These are phyloP conservation scores for Acanthis flammea DNA, from an alignment of 2,797 vertebrate genomes.

Conservation along the genomic window DNA sequence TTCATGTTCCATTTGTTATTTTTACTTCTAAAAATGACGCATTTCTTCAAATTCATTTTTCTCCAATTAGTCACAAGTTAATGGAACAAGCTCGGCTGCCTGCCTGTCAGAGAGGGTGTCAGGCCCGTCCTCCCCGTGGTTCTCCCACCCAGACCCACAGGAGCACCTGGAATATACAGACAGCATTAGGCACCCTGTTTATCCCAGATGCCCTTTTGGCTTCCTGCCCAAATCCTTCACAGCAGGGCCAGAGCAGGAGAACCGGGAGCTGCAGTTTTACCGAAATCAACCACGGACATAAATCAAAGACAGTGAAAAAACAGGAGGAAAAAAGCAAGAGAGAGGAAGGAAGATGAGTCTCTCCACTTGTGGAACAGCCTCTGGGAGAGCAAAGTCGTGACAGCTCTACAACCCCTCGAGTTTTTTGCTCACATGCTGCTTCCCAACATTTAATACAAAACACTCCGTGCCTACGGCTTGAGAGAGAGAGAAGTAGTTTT, in stretches of 20 bases:
- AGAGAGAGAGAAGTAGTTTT: slow-evolving; percentile 54
- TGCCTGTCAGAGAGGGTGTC: slow-evolving; percentile 31
- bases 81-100: slow-evolving; percentile 46
- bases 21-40: slow-evolving; percentile 80
- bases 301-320: slow-evolving; percentile 12
- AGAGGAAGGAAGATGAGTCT: slow-evolving; percentile 33
- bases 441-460: slow-evolving; percentile 25
- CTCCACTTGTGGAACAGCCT: slow-evolving; percentile 26
- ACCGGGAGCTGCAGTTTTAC: not conserved
- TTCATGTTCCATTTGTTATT: slow-evolving; percentile 81
- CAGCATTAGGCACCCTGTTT: not conserved
- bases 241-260: not conserved
- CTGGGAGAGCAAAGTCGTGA: slow-evolving; percentile 15
- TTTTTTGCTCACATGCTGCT: slow-evolving; percentile 24
- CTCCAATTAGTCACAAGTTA: slow-evolving; percentile 75
- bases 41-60: slow-evolving; percentile 81
- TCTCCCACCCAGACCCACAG: not conserved
- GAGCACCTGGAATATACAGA: slow-evolving; percentile 16
- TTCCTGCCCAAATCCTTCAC: not conserved
- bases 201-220: slow-evolving; percentile 12
- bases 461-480: not conserved
- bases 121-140: not conserved
- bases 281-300: slow-evolving; percentile 12
- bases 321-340: not conserved
- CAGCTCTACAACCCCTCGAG: not conserved